Base-by-base conservation (phyloP, 2,888 invertebrate species). In the Bellardia bayeri region DNA sequence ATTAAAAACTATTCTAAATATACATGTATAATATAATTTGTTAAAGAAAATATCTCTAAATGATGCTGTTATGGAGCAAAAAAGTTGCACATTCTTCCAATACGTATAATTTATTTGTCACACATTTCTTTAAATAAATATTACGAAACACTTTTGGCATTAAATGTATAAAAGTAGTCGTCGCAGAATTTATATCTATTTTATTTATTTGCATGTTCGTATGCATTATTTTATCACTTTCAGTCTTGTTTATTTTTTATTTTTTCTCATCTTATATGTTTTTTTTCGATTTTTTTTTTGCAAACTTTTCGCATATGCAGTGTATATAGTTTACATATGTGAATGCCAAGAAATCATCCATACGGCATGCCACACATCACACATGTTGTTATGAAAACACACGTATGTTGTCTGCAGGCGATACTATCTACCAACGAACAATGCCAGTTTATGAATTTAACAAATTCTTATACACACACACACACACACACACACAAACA, bases 301-400 rank as follows among this genome's bases (percentile, higher is more conserved):
- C 72, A 76, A 79, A 87, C 87, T 87, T 87, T 87, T 87, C 85
- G 85, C 87, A 87, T 87, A 87, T 85, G 92, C 91, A 92, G 92
- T 92, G 93, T 93, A 93, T 93, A 93, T 92, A 92, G 90, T 91
- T 91, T 92, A 91, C 93, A 92, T 92, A 92, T 92, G 92, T 91
- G 90, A 91, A 91, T 92, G 90, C 90, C 91, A 89, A 91, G 91
- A 90, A 89, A 89, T 91, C 91, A 90, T 93, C 93, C 93, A 94
- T 93, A 93, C 93, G 93, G 93, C 93, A 91, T 92, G 92, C 91
- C 94, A 93, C 93, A 93, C 91, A 93, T 93, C 94, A 85, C 82
- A 75, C 82, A 82, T 87, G 85, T 85, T 85, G 87, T 87, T 87
- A 82, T 87, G 92, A 92, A 91, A 91, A 93, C 92, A 90, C 91